phyloP scores from a whole-genome alignment of 2,888 invertebrate genomes.

The Spisula solida region DNA sequence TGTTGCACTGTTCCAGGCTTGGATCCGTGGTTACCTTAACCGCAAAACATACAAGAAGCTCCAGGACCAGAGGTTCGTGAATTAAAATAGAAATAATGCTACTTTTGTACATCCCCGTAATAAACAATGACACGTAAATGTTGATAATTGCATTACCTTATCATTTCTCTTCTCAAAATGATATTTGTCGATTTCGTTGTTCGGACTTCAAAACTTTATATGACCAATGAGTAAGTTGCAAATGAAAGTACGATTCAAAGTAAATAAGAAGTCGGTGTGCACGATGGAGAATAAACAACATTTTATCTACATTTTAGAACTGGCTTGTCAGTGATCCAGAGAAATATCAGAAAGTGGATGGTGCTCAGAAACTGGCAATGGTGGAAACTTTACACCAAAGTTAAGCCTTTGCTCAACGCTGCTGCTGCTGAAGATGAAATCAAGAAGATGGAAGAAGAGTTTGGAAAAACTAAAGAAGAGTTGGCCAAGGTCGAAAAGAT shows the following conservation, averaged over 20 bases:
- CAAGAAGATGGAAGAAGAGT: slow-evolving; percentile 98
- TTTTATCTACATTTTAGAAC: slow-evolving; percentile 20
- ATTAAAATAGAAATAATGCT: too few relatives aligned
- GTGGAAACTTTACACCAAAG: slow-evolving; percentile 98
- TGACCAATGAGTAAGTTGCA: too few relatives aligned
- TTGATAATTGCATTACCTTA: too few relatives aligned
- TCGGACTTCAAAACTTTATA: too few relatives aligned
- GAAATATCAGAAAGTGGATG: slow-evolving; percentile 99
- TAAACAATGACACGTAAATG: too few relatives aligned
- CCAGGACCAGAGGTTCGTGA: slow-evolving; percentile 95
- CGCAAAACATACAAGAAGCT: slow-evolving; percentile 96
- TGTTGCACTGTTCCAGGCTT: slow-evolving; percentile 96
- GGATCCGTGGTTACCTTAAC: slow-evolving; percentile 94
- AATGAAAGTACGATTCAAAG: too few relatives aligned
- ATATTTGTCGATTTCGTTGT: too few relatives aligned
- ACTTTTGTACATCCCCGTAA: too few relatives aligned
- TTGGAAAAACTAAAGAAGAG: slow-evolving; percentile 97
- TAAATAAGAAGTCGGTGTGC: too few relatives aligned
- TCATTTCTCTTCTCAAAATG: too few relatives aligned
- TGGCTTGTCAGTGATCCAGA: slow-evolving; percentile 93
- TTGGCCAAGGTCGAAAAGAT: slow-evolving; percentile 98
- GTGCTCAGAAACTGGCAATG: slow-evolving; percentile 99
- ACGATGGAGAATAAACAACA: too few relatives aligned
- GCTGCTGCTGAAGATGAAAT: slow-evolving; percentile 99
- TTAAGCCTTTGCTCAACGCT: slow-evolving; percentile 97